These are phyloP conservation scores for Hermetia illucens DNA, from an alignment of 1,140 invertebrate genomes.

Conservation along the genomic window DNA sequence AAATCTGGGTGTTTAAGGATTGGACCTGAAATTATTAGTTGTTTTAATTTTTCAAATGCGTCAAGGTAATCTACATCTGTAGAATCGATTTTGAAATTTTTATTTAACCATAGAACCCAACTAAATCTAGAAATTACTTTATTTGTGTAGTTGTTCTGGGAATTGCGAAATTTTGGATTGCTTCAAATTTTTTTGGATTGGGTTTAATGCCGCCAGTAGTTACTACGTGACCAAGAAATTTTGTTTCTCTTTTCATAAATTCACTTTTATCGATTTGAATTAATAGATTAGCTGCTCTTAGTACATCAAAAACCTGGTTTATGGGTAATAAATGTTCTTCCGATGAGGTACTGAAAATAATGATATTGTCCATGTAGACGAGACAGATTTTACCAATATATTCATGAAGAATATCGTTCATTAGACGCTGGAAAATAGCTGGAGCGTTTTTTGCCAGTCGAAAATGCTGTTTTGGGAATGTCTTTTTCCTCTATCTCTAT, in stretches of 20 bases:
- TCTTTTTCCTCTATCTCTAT: too few relatives aligned
- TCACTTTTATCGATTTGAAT: too few relatives aligned
- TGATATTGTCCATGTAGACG: too few relatives aligned
- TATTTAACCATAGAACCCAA: neutral
- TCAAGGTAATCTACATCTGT: neutral
- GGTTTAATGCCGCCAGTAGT: slow-evolving; percentile 11
- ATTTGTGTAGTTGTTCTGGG: neutral
- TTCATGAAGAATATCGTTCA: too few relatives aligned
- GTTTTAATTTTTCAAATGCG: slow-evolving; percentile 9
- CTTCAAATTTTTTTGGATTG: slow-evolving; percentile 16
- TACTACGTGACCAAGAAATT: slow-evolving; percentile 21
- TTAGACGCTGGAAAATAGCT: too few relatives aligned
- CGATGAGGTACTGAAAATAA: too few relatives aligned
- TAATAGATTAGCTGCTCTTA: too few relatives aligned
- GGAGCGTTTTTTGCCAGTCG: too few relatives aligned
- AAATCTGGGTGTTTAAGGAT: slow-evolving; percentile 12
- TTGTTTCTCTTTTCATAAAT: slow-evolving; percentile 21
- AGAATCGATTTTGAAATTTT: neutral
- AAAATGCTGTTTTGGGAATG: too few relatives aligned
- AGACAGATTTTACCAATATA: too few relatives aligned
- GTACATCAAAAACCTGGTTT: too few relatives aligned
- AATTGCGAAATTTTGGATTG: slow-evolving; percentile 12
- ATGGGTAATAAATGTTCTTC: too few relatives aligned
- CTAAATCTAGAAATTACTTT: neutral
- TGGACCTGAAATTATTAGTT: slow-evolving; percentile 5